Evolutionary conservation across 2,113 vertebrate genomes (phyloP), one percentile per base, ranked within the genome.

Genomic region (Charadrius vociferus): DNA sequence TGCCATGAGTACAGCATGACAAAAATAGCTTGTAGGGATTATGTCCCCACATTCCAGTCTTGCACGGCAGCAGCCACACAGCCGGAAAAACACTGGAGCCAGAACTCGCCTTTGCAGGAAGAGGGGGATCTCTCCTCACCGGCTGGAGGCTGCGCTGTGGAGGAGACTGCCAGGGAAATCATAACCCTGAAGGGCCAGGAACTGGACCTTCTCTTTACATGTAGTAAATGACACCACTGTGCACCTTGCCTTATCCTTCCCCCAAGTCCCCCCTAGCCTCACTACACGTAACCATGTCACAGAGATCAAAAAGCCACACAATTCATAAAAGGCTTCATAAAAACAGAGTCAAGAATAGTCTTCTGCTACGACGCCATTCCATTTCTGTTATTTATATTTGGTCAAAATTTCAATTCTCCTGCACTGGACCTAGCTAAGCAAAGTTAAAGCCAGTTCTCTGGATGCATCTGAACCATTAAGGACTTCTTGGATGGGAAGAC

Each of bases 231-330:
- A 5, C 56, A 43, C 20, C 27, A 6, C 1, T 32, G 58, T 27
- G 14, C 23, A 55, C 50, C 37, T 43, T 9, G n/a, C 3, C 39
- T 10, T 4, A 3, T 26, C 47, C 73, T 67, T n/a, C 24, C 36
- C 49, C 19, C 12, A 2, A 14, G 43, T 14, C 32, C 53, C 22
- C 67, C 7, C 2, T 3, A 10, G 18, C 22, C 43, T 53, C 49
- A 16, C 43, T 10, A 12, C 4, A 3, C 2, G 20, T 26, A 63
- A 37, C 14, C 1, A 0, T 10, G 4, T 12, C 61, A 67, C 6
- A n/a, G 56, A 29, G 13, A 26, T 41, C n/a, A 26, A 56, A 72
- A 53, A 66, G 8, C 5, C 55, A 7, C 6, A 10, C 3, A 14
- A 53, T 36, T 81, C 56, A 47, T 18, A 12, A 59, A 91, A 71